Evolutionary conservation across 2,888 invertebrate species (phyloP).

Genomic region (Dioctria rufipes): DNA sequence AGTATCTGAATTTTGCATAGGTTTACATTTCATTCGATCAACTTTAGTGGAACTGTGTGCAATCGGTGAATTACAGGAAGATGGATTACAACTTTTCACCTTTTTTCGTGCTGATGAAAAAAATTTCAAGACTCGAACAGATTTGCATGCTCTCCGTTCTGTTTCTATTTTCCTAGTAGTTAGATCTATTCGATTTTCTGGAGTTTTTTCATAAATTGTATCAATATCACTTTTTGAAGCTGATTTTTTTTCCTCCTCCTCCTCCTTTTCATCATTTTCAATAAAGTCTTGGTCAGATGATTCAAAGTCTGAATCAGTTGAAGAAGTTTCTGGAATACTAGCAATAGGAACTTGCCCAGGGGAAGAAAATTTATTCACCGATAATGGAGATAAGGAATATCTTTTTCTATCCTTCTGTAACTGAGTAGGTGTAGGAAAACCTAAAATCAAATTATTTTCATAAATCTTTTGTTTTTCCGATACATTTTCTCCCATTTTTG

Average conservation of each 20-base stretch:
- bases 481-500: constrained; percentile 21
- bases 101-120: constrained; percentile 65
- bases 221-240: constrained; percentile 42
- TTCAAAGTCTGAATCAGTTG: constrained; percentile 63
- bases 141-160: constrained; percentile 45
- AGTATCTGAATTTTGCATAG: constrained; percentile 59
- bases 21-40: constrained; percentile 56
- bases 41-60: constrained; percentile 59
- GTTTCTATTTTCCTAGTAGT: not conserved
- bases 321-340: constrained; percentile 43
- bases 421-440: not conserved
- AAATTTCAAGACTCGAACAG: constrained; percentile 66
- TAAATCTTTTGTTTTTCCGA: constrained; percentile 37
- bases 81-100: constrained; percentile 52
- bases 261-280: constrained; percentile 55
- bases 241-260: constrained; percentile 24
- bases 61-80: constrained; percentile 62
- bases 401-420: not conserved
- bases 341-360: constrained; percentile 34
- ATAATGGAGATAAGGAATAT: not conserved
- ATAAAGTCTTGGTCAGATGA: constrained; percentile 61
- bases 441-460: constrained; percentile 16
- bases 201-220: constrained; percentile 27
- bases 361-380: constrained; percentile 33
- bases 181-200: constrained; percentile 8